phyloP scores from a whole-genome alignment of 92 coral and sea anemone species.

The Pocillopora meandrina region DNA sequence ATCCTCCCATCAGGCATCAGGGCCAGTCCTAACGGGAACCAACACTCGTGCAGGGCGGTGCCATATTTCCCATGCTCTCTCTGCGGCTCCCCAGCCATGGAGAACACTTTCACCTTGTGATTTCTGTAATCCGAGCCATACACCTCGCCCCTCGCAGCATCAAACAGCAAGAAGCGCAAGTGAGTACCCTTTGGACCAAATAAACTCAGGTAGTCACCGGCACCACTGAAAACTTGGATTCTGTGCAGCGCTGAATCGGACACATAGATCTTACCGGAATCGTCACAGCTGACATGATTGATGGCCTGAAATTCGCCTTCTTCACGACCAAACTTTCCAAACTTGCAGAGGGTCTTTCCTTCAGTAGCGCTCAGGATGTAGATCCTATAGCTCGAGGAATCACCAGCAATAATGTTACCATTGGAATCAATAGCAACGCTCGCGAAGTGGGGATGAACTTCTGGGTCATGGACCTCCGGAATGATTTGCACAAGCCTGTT shows the following conservation, averaged over 20 bases:
- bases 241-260: constrained; percentile 49
- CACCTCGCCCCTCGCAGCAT: constrained; percentile 47
- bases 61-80: constrained; percentile 74
- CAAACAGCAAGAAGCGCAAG: constrained; percentile 62
- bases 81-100: constrained; percentile 60
- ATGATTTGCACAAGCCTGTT: constrained; percentile 59
- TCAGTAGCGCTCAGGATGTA: constrained; percentile 52
- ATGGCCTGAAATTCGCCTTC: constrained; percentile 65
- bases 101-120: constrained; percentile 68
- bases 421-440: constrained; percentile 56
- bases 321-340: constrained; percentile 67
- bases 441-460: constrained; percentile 32
- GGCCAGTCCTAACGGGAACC: constrained; percentile 73
- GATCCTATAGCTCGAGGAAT: constrained; percentile 42
- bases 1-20: constrained; percentile 72
- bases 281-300: constrained; percentile 40
- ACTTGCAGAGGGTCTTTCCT: constrained; percentile 58
- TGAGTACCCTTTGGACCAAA: constrained; percentile 62
- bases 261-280: constrained; percentile 59
- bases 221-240: constrained; percentile 62
- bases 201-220: constrained; percentile 55
- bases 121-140: constrained; percentile 65
- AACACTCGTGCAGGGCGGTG: constrained; percentile 66
- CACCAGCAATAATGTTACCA: constrained; percentile 66
- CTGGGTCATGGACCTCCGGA: constrained; percentile 23